Percentiles rank a stretch among this genome's conserved stretches.
Conservation (phyloP, 2,888 invertebrate genomes). For the Drosophila sordidapex region DNA sequence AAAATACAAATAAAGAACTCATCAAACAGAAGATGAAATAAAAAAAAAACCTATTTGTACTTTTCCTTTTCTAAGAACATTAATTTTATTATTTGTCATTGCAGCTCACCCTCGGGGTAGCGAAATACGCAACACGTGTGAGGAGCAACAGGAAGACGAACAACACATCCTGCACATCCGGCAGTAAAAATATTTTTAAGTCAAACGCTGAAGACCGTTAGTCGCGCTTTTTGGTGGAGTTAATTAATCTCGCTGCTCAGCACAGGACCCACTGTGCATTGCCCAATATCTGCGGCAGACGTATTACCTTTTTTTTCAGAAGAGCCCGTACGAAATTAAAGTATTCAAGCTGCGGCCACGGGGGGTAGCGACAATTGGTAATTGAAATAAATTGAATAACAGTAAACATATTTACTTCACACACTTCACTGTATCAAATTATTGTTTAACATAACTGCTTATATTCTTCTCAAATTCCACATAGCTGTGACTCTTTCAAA, state of each 20-base stretch:
- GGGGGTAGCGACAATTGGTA: constrained; percentile 6
- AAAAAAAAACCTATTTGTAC: not conserved
- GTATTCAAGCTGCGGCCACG: not conserved
- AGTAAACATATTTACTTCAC: constrained; percentile 11
- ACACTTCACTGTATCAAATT: constrained; percentile 4
- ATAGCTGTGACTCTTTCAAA: not conserved
- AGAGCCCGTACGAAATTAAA: not conserved
- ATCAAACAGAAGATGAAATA: constrained; percentile 19
- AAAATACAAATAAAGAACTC: constrained; percentile 43
- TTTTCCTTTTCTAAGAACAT: constrained; percentile 10
- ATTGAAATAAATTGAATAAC: not conserved
- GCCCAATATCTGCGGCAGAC: not conserved
- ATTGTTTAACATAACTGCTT: not conserved
- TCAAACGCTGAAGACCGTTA: constrained; percentile 45
- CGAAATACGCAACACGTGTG: constrained; percentile 34
- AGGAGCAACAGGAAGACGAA: not conserved
- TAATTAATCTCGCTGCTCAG: not conserved
- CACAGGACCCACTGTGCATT: not conserved
- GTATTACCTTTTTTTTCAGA: not conserved
- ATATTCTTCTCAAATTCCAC: not conserved
- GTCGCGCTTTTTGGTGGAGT: constrained; percentile 8
- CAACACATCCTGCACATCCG: not conserved
- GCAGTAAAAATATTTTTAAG: not conserved
- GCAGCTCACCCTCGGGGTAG: constrained; percentile 18
- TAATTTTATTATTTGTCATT: constrained; percentile 28